Base-by-base conservation (phyloP, 2,113 vertebrate genomes). In the Nansenia antarctica region DNA sequence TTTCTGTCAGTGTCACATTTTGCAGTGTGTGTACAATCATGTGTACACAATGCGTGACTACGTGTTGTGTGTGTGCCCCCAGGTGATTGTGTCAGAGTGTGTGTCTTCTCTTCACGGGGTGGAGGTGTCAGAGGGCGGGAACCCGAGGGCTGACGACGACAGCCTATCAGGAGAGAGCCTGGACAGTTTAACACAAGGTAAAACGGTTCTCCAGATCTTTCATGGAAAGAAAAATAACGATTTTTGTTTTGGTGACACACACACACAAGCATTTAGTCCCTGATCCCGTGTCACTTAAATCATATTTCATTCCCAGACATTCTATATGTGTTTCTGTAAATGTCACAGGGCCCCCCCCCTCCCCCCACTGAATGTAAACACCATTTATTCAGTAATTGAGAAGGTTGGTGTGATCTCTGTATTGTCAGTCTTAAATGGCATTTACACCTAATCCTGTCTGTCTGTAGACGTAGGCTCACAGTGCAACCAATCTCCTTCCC, bases 151-250 rank as follows among this genome's bases (percentile, higher is more conserved):
- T 29, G 96, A 98, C 20, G 97, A 98, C 14, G 96, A 98, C 81
- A 92, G 93, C 0, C 85, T 96, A 55, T 98, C 96, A 0, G 92
- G 94, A 69, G 96, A 98, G 75, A 98, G 94, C 82, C 85, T 95
- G 2, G 95, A 97, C 2, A 93, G 95, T 52, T 92, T 92, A 64
- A 88, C 94, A 73, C 95, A 95, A 76, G 95, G 97, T 98, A 20
- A 6, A 20, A 67, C 76, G 74, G 9, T 30, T n/a, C 15, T 37
- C 29, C 9, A 64, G 9, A 57, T 39, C 1, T 39, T 20, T 58
- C 12, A 47, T 34, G 11, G 22, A 31, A 30, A n/a, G n/a, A 34
- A 58, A 54, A 18, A 34, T 53, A 27, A n/a, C 4, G 22, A 34
- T 22, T 35, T 61, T 32, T 60, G 14, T 31, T 11, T 49, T 49